These are phyloP conservation scores for Nannospalax galili DNA, from an alignment of 2,113 vertebrate genomes.

Conservation along the genomic window DNA sequence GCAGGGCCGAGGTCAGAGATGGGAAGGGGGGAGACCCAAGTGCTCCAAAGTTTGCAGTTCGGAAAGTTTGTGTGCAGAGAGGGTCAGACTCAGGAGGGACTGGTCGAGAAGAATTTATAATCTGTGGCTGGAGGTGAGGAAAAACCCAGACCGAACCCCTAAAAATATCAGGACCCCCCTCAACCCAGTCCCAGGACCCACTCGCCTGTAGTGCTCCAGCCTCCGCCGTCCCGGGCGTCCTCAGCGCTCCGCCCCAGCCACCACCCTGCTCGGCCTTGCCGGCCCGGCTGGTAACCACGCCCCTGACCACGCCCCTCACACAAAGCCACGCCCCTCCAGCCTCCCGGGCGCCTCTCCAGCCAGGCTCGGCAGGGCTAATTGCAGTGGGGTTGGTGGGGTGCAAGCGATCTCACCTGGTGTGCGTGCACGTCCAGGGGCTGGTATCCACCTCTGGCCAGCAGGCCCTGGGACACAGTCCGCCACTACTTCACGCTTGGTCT, in stretches of 20 bases:
- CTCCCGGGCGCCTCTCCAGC: rapidly evolving
- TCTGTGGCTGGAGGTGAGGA: not conserved
- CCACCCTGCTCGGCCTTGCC: conserved; percentile 7
- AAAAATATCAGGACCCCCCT: not conserved
- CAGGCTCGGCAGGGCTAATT: not conserved
- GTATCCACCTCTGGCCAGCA: not conserved
- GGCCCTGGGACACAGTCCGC: not conserved
- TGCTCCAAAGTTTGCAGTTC: not conserved
- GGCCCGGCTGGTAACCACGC: not conserved
- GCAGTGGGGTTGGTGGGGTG: not conserved
- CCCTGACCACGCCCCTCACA: not conserved
- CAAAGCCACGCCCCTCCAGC: not conserved
- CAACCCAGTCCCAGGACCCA: conserved; percentile 26
- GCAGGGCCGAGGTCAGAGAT: conserved; percentile 12
- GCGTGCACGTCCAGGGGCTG: not conserved
- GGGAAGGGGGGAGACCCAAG: not conserved
- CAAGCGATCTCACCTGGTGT: not conserved
- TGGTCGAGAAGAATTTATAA: not conserved
- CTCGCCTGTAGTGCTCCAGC: conserved; percentile 73
- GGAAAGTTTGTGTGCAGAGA: conserved; percentile 21
- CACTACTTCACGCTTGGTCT: not conserved
- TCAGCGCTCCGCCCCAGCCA: conserved; percentile 43
- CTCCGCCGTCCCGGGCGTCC: conserved; percentile 61
- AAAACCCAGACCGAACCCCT: conserved; percentile 11
- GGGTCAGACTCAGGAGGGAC: not conserved